Evolutionary conservation across 2,113 vertebrate species (phyloP).

Genomic region (Alces alces): DNA sequence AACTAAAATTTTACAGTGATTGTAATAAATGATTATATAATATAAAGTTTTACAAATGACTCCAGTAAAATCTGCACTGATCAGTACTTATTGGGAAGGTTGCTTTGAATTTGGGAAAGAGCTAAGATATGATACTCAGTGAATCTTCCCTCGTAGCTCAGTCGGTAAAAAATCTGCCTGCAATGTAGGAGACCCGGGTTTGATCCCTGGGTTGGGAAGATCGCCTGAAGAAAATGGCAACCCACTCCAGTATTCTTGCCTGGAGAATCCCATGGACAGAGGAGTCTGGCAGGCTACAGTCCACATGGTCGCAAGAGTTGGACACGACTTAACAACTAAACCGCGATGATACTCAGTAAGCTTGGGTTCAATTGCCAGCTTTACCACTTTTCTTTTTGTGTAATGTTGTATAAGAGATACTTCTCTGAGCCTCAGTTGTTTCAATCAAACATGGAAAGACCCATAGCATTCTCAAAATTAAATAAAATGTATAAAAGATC

Average conservation of each 20-base stretch:
- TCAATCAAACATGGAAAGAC: background rate
- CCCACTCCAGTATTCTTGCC: background rate
- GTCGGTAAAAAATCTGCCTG: background rate
- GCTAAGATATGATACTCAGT: background rate
- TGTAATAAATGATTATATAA: background rate
- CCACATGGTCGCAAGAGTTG: background rate
- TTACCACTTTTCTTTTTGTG: background rate
- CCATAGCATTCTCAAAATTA: background rate
- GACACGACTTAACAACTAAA: background rate
- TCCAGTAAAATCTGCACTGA: background rate
- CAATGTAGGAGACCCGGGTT: background rate
- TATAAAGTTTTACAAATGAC: background rate
- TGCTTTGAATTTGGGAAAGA: background rate
- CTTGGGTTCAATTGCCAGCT: background rate
- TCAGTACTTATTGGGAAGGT: background rate
- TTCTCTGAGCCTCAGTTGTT: background rate
- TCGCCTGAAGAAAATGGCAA: background rate
- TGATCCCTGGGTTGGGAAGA: background rate
- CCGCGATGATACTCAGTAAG: background rate
- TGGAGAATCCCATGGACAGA: background rate
- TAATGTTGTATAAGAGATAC: background rate
- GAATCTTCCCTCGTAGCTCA: background rate
- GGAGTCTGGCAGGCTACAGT: background rate
- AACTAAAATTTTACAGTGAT: background rate
- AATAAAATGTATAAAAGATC: background rate